These are phyloP conservation scores for Eilema caniola DNA, from an alignment of 2,888 invertebrate genomes.

Conservation along the genomic window DNA sequence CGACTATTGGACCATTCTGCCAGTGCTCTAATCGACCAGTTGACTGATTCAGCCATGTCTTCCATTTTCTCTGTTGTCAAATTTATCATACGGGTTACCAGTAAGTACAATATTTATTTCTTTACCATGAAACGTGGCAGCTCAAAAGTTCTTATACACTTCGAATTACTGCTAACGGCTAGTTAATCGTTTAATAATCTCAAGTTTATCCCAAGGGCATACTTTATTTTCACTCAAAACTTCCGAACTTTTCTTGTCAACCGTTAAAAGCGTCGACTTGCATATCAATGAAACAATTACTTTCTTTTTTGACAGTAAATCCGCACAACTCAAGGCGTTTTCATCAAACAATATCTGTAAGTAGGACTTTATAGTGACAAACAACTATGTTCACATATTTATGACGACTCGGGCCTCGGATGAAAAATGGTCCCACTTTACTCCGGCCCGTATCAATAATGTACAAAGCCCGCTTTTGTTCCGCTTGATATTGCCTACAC, in stretches of 20 bases:
- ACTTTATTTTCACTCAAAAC: conserved; percentile 13
- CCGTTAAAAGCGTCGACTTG: not conserved
- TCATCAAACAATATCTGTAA: conserved; percentile 31
- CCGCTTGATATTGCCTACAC: conserved; percentile 46
- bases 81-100: not conserved
- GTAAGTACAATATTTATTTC: not conserved
- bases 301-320: conserved; percentile 8
- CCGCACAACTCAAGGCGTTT: not conserved
- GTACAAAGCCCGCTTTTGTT: conserved; percentile 48
- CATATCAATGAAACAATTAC: conserved; percentile 9
- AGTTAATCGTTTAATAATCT: conserved; percentile 5
- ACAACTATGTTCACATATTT: conserved; percentile 46
- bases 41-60: not conserved
- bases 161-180: conserved; percentile 8
- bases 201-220: conserved; percentile 2
- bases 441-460: conserved; percentile 50
- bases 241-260: conserved; percentile 8
- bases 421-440: conserved; percentile 45
- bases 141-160: not conserved
- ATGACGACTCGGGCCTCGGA: conserved; percentile 30
- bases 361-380: conserved; percentile 29
- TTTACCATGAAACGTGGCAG: not conserved
- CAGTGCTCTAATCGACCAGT: not conserved
- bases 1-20: no score
- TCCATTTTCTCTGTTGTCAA: not conserved